Percentiles rank a stretch among this genome's conserved stretches.
phyloP scores from a whole-genome alignment of 2,888 invertebrate species.

The Chironomus tentans region DNA sequence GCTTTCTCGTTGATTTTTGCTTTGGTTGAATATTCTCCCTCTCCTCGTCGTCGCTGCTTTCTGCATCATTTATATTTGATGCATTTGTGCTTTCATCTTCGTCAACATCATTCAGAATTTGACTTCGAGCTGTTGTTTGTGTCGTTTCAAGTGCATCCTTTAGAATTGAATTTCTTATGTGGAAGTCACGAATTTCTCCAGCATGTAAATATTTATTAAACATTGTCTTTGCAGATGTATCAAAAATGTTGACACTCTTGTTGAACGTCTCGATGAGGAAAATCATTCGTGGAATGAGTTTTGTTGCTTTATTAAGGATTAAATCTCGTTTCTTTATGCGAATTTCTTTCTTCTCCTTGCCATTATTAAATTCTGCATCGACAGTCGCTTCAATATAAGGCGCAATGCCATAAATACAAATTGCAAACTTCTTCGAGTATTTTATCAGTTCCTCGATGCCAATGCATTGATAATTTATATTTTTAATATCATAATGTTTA shows the following conservation, averaged over 20 bases:
- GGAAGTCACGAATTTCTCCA: slow-evolving; percentile 10
- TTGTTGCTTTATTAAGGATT: neutral
- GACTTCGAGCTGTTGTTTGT: neutral
- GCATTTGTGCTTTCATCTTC: neutral
- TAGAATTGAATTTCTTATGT: neutral
- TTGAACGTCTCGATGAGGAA: neutral
- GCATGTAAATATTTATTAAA: neutral
- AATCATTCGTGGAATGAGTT: neutral
- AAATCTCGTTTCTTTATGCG: neutral
- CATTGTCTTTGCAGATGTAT: neutral
- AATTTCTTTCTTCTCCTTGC: neutral
- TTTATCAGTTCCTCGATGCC: neutral
- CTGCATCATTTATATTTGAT: neutral
- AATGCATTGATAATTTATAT: neutral
- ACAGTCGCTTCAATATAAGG: neutral
- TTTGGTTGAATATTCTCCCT: neutral
- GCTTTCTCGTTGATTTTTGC: neutral
- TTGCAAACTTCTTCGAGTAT: neutral
- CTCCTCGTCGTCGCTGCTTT: neutral
- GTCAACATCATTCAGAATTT: neutral
- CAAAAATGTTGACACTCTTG: neutral
- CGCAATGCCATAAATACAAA: neutral
- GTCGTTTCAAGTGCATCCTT: neutral
- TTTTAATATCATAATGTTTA: slow-evolving; percentile 7
- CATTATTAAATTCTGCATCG: neutral